Conservation (phyloP, 2,113 vertebrate species). For the Laticauda laticaudata region DNA sequence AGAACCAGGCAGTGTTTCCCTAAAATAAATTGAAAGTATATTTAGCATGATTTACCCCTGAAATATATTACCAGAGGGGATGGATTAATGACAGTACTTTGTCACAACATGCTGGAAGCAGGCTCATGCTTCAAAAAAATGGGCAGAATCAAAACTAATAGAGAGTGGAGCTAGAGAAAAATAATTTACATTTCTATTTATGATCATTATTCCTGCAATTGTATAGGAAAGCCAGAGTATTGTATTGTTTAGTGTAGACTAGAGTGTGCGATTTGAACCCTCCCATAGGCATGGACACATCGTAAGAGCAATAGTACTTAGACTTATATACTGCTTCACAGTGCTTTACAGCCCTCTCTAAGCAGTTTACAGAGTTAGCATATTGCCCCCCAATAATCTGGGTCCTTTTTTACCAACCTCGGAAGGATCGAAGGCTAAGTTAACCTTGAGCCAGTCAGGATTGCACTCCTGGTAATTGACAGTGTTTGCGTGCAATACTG, state of each 20-base stretch:
- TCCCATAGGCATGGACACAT: background rate
- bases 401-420: too few relatives aligned
- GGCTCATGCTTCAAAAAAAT: background rate
- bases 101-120: background rate
- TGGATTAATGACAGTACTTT: background rate
- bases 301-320: too few relatives aligned
- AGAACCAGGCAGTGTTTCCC: background rate
- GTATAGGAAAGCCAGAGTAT: background rate
- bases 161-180: background rate
- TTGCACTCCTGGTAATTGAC: too few relatives aligned
- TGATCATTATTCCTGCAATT: background rate
- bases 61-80: background rate
- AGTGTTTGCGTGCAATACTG: too few relatives aligned
- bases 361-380: too few relatives aligned
- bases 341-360: too few relatives aligned
- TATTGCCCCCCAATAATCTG: too few relatives aligned
- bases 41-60: background rate
- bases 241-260: background rate
- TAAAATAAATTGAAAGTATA: background rate
- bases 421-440: too few relatives aligned
- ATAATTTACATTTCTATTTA: background rate
- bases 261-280: background rate
- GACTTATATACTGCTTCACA: too few relatives aligned
- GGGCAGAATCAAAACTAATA: background rate
- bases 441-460: too few relatives aligned